A percentile compares a stretch with the other conserved stretches of the same genome.
These are phyloP conservation scores for Digitonthophagus gazella DNA, from an alignment of 2,888 invertebrate genomes.

Conservation along the genomic window DNA sequence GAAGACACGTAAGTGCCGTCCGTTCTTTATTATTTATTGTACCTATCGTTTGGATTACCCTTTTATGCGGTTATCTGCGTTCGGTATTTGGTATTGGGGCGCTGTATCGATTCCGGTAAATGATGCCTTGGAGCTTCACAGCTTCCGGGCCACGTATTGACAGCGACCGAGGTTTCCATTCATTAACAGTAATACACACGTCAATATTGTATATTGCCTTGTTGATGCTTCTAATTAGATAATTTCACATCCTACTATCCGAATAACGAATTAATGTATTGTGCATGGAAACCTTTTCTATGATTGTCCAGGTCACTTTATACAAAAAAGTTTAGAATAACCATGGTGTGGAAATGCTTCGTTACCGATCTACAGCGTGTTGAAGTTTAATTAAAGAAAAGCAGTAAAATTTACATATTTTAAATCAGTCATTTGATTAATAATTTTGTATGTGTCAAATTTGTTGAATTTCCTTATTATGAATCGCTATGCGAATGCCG, in stretches of 20 bases:
- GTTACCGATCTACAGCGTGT: too few species aligned
- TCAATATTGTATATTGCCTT: background rate
- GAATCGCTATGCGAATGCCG: too few species aligned
- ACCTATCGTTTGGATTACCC: background rate
- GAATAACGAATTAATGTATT: background rate
- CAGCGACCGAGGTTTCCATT: background rate
- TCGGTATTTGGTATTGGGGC: background rate
- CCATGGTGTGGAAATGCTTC: too few species aligned
- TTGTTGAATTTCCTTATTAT: too few species aligned
- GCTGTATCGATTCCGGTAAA: background rate
- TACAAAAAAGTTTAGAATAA: too few species aligned
- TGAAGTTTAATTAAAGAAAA: too few species aligned
- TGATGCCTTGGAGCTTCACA: background rate
- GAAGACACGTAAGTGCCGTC: conserved; percentile 50
- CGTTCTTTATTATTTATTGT: background rate
- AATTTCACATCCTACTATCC: background rate
- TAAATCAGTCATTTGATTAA: too few species aligned
- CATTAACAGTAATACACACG: background rate
- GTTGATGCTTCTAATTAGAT: background rate
- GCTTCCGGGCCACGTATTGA: background rate
- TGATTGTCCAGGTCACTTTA: too few species aligned
- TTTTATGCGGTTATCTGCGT: background rate
- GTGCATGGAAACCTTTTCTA: background rate
- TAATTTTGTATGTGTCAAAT: too few species aligned
- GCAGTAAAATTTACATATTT: too few species aligned